A percentile compares a stretch with the other conserved stretches of the same genome.
Evolutionary conservation across 2,113 vertebrate genomes (phyloP).

Genomic region (Bucco capensis): DNA sequence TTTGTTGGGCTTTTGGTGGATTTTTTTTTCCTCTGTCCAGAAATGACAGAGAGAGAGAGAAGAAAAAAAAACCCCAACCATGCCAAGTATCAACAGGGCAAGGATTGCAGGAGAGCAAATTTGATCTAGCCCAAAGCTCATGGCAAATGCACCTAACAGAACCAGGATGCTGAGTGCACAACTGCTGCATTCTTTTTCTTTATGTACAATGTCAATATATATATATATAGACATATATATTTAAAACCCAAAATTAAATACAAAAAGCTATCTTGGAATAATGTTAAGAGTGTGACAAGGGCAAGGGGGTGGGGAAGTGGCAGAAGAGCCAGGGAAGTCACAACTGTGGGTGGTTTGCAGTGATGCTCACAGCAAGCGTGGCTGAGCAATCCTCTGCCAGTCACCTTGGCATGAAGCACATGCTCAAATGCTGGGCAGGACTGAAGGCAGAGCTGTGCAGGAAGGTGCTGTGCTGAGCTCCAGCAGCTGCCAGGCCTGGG

Average conservation of each 20-base stretch:
- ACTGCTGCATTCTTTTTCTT: background rate
- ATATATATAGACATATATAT: background rate
- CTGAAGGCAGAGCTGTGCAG: background rate
- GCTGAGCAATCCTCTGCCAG: background rate
- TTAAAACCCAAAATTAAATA: background rate
- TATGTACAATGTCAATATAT: background rate
- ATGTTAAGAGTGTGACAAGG: constrained; percentile 33
- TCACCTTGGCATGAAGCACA: background rate
- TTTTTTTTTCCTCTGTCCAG: background rate
- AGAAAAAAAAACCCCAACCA: background rate
- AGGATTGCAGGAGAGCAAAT: background rate
- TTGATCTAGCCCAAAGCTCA: constrained; percentile 64
- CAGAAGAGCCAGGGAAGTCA: background rate
- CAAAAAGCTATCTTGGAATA: constrained; percentile 39
- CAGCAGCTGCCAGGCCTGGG: background rate
- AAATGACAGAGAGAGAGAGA: background rate
- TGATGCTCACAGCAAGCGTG: background rate
- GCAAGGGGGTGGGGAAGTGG: background rate
- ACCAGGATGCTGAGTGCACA: background rate
- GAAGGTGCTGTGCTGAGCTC: background rate
- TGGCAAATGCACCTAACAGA: background rate
- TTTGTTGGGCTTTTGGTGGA: background rate
- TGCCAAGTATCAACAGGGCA: background rate
- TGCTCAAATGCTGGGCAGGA: background rate
- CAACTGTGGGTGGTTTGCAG: background rate